phyloP scores from a whole-genome alignment of 1,140 invertebrate species.

The Lasioglossum albipes region DNA sequence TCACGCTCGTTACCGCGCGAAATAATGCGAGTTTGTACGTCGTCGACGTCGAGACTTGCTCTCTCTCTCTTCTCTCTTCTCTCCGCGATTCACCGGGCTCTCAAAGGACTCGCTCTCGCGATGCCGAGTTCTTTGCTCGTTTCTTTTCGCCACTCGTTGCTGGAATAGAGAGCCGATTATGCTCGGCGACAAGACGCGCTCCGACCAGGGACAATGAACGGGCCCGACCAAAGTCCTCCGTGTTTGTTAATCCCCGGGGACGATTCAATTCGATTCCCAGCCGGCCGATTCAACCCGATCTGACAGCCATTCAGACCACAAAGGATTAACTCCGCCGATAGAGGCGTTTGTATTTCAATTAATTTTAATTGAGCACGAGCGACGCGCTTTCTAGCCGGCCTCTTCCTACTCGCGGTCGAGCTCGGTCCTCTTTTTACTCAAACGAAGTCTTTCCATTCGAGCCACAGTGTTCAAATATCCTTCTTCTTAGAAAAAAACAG shows the following conservation, averaged over 20 bases:
- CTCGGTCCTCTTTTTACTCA: too few species aligned
- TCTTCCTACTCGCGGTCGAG: too few species aligned
- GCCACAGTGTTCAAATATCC: too few species aligned
- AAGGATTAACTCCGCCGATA: not conserved
- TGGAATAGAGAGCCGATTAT: conserved; percentile 18
- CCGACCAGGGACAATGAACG: not conserved
- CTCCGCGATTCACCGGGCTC: conserved; percentile 38
- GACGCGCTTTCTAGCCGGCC: too few species aligned
- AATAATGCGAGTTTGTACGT: conserved; percentile 22
- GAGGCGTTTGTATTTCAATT: conserved; percentile 9
- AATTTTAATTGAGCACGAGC: conserved; percentile 19
- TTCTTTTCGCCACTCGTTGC: conserved; percentile 7
- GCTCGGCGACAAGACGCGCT: not conserved
- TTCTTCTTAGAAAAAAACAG: too few species aligned
- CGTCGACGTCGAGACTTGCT: too few species aligned
- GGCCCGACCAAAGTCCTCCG: not conserved
- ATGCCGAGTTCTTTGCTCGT: not conserved
- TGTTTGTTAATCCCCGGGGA: conserved; percentile 26
- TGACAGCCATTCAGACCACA: conserved; percentile 10
- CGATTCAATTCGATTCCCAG: conserved; percentile 24
- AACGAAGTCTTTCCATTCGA: too few species aligned
- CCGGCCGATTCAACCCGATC: not conserved
- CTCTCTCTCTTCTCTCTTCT: too few species aligned
- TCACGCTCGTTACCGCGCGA: conserved; percentile 41
- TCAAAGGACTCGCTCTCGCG: not conserved